These are phyloP conservation scores for Molossus molossus DNA, from an alignment of 2,797 vertebrate species.

Conservation along the genomic window DNA sequence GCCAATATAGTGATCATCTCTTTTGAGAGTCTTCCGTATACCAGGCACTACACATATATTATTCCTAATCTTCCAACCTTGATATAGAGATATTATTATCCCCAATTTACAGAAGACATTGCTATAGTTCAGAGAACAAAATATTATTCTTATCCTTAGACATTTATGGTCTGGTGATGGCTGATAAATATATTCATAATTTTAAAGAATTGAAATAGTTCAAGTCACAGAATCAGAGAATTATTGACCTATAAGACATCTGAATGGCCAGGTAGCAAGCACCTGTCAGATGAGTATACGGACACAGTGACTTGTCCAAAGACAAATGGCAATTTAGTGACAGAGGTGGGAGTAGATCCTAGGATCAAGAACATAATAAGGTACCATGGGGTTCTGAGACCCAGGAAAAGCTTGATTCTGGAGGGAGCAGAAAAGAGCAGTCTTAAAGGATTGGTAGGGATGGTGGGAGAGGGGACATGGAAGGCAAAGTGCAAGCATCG, in stretches of 20 bases:
- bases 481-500: not conserved
- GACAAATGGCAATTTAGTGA: not conserved
- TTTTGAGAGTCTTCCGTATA: slow-evolving; percentile 21
- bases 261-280: not conserved
- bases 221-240: slow-evolving; percentile 31
- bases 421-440: not conserved
- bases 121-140: slow-evolving; percentile 28
- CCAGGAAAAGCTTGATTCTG: not conserved
- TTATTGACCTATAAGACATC: not conserved
- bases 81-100: slow-evolving; percentile 39
- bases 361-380: not conserved
- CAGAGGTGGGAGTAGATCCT: too few species aligned
- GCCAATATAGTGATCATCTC: not conserved
- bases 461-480: not conserved
- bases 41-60: slow-evolving; percentile 17
- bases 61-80: slow-evolving; percentile 46
- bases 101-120: slow-evolving; percentile 40
- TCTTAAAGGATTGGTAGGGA: not conserved
- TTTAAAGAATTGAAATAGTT: not conserved
- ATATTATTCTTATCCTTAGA: slow-evolving; percentile 44
- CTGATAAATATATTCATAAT: slow-evolving; percentile 38
- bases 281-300: not conserved
- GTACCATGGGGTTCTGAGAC: not conserved
- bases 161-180: not conserved
- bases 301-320: not conserved